Conservation (phyloP, 2,888 invertebrate species). For the Lepidocyrtinus sp. region DNA sequence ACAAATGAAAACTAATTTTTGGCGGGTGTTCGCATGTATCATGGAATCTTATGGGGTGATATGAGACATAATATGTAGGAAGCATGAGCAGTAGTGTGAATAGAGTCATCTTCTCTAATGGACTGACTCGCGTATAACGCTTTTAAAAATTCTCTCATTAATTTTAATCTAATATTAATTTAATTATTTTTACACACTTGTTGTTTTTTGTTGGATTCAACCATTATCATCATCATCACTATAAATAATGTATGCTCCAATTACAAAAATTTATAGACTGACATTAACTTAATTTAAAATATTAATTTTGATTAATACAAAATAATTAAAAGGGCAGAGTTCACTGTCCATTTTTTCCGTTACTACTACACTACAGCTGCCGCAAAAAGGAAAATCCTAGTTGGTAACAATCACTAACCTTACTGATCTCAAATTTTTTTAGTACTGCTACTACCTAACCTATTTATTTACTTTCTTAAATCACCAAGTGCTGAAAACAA, state of each 20-base stretch:
- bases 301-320: conserved; percentile 24
- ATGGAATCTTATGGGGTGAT: conserved; percentile 3
- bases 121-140: conserved; percentile 39
- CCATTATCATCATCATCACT: conserved; percentile 29
- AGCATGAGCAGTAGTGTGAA: too few relatives aligned
- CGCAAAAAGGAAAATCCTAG: background rate
- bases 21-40: background rate
- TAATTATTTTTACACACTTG: conserved; percentile 22
- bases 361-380: conserved; percentile 17
- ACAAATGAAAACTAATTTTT: background rate
- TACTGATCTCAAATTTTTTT: conserved; percentile 51
- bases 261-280: conserved; percentile 47
- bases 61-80: conserved; percentile 12
- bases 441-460: too few relatives aligned
- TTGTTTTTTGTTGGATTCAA: conserved; percentile 25
- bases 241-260: conserved; percentile 35
- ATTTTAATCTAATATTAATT: conserved; percentile 31
- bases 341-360: conserved; percentile 36
- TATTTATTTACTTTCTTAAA: background rate
- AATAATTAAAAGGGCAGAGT: conserved; percentile 37
- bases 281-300: conserved; percentile 46
- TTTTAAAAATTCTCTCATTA: conserved; percentile 37
- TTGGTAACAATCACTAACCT: conserved; percentile 44
- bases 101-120: conserved; percentile 18
- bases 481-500: background rate